Evolutionary conservation across 1,140 invertebrate genomes (phyloP), one percentile per base, ranked within the genome.

Genomic region (Cryptotermes secundus): DNA sequence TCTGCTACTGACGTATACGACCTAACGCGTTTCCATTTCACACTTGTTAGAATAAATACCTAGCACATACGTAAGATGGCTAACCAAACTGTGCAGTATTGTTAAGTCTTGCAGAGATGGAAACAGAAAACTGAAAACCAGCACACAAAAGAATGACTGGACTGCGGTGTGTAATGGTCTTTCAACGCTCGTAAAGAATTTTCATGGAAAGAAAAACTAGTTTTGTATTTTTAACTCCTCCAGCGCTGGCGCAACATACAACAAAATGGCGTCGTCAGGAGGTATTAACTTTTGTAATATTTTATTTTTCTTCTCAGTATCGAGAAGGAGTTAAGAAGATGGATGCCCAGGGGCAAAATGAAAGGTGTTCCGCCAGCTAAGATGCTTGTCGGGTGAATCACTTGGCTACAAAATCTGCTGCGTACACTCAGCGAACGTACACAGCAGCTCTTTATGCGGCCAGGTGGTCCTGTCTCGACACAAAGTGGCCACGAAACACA

Each of bases 301-400:
- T 72, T 31, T 72, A 72, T 72, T 72, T 72, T 4, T 72, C 26
- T 72, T 72, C n/a, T 26, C 59, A 12, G 59, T 31, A 31, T n/a
- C 26, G n/a, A 72, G 59, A 31, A 72, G 31, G 59, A 31, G 59
- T n/a, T 14, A 59, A 31, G 59, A 31, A 31, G n/a, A 72, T 31
- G 59, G 59, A 72, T 16, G 59, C 59, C 59, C n/a, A 26, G 59
- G n/a, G 59, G 59, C n/a, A n/a, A 72, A 72, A 72, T 26, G 59
- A 72, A 72, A 72, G 59, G 59, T 72, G 59, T 72, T 72, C n/a
- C 59, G 59, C 59, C 59, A 72, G n/a, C n/a, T 31, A 0, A 72
- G 26, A 72, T 72, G 59, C n/a, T 72, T 72, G 26, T 72, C 26
- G n/a, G n/a, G n/a, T 72, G 59, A 72, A 72, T 72, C 59, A 72